Conservation (phyloP, 2,888 invertebrate genomes). For the Agrotis exclamationis region DNA sequence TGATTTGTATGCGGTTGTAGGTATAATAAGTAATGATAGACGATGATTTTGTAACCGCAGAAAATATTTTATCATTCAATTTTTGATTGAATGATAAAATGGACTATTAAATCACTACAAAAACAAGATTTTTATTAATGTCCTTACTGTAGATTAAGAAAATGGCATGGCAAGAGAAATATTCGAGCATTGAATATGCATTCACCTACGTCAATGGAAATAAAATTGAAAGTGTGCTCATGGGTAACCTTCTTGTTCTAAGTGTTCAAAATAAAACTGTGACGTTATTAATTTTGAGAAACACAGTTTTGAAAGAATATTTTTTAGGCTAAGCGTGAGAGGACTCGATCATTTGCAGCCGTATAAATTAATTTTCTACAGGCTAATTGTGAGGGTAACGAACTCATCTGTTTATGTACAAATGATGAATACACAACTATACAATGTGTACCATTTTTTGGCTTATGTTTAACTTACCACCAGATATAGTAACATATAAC, state of each 20-base stretch:
- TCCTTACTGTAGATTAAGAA: background rate
- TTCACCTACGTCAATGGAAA: conserved; percentile 10
- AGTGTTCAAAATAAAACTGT: conserved; percentile 35
- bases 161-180: conserved; percentile 8
- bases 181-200: background rate
- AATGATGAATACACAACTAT: background rate
- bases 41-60: too few species aligned
- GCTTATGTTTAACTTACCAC: too few species aligned
- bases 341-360: conserved; percentile 24
- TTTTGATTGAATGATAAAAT: too few species aligned
- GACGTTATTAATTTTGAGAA: conserved; percentile 28
- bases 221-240: conserved; percentile 32
- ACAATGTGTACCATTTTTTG: too few species aligned
- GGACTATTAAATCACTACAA: too few species aligned
- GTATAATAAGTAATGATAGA: too few species aligned
- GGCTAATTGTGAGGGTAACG: background rate
- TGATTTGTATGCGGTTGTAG: too few species aligned
- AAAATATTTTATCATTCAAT: too few species aligned
- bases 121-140: too few species aligned
- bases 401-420: background rate
- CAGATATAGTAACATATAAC: too few species aligned
- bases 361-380: conserved; percentile 27
- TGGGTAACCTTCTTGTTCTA: conserved; percentile 24
- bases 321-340: conserved; percentile 42
- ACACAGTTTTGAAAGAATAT: conserved; percentile 24